Base-by-base conservation (phyloP, 2,113 vertebrate species). In the Megatriorchis doriae region DNA sequence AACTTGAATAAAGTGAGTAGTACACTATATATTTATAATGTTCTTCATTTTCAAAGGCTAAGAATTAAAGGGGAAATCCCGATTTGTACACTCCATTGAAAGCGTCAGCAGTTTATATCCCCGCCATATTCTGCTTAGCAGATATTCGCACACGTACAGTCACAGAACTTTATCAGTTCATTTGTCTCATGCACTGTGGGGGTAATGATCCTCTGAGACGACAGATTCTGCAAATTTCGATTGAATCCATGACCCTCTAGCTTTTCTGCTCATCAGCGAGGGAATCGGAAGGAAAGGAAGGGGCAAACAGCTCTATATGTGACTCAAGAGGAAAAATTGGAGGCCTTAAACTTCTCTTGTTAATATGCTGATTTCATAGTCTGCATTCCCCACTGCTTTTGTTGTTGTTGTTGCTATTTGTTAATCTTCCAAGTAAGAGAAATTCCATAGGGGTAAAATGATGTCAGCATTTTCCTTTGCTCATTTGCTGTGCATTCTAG, bases 381-480 rank as follows among this genome's bases (percentile, higher is more conserved):
- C 74, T 67, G 10, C 16, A 5, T 77, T 86, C n/a, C 12, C 47
- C 42, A 6, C 38, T 66, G 59, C 50, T 77, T 70, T 66, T 67
- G 22, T 68, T 81, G 38, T 84, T 90, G 52, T 53, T 53, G n/a
- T 81, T 83, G n/a, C 63, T 80, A 2, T 93, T 87, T 5, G 2
- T 66, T 89, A 20, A n/a, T 75, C 58, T 91, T 95, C 42, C 42
- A 82, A 59, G 36, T 61, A 58, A 70, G 87, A 93, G 62, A 70
- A 81, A 91, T 94, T 93, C 89, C 66, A 40, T 52, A 58, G 67
- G 58, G 32, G 62, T 85, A 78, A 67, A 87, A 62, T 91, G 74
- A 94, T 86, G 81, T 91, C 91, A 94, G 86, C 84, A 77, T 94
- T 97, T 93, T 96, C 78, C 59, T 94, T 72, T 78, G 32, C 88